Conservation (phyloP, 2,888 invertebrate genomes). For the Idaea dimidiata region DNA sequence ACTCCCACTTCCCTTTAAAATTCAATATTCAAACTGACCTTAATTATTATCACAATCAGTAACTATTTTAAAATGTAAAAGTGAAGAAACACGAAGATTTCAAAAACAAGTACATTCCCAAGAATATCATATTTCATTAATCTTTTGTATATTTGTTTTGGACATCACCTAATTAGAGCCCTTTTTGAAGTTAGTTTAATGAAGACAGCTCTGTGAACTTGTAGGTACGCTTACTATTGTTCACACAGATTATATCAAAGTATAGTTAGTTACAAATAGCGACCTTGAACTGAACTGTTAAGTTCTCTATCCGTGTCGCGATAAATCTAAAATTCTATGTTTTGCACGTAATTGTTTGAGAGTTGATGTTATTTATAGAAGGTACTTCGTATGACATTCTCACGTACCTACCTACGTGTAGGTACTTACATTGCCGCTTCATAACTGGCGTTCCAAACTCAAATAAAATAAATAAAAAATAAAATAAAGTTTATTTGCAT, state of each 20-base stretch:
- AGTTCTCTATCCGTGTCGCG: not conserved
- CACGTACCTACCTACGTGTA: slow-evolving; percentile 4
- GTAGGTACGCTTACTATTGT: not conserved
- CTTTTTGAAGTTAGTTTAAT: not conserved
- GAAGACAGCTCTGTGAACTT: not conserved
- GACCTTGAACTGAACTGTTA: not conserved
- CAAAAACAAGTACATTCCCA: slow-evolving; percentile 4
- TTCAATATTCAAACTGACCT: slow-evolving; percentile 11
- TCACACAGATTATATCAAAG: not conserved
- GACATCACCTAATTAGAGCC: not conserved
- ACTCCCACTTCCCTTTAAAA: not conserved
- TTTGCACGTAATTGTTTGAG: not conserved
- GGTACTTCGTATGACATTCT: not conserved
- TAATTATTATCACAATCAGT: slow-evolving; percentile 15
- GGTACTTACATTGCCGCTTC: no score
- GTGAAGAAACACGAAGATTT: slow-evolving; percentile 1
- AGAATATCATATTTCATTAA: slow-evolving; percentile 8
- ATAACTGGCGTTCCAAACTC: no score
- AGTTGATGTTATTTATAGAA: not conserved
- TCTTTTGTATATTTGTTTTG: not conserved
- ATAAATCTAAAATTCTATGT: not conserved
- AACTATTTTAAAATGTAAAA: slow-evolving; percentile 12
- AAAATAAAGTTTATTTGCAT: no score
- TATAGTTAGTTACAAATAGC: not conserved
- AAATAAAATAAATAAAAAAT: no score